A percentile compares a stretch with the other conserved stretches of the same genome.
Evolutionary conservation across 2,797 vertebrate species (phyloP).

Genomic region (Pagetopsis macropterus): DNA sequence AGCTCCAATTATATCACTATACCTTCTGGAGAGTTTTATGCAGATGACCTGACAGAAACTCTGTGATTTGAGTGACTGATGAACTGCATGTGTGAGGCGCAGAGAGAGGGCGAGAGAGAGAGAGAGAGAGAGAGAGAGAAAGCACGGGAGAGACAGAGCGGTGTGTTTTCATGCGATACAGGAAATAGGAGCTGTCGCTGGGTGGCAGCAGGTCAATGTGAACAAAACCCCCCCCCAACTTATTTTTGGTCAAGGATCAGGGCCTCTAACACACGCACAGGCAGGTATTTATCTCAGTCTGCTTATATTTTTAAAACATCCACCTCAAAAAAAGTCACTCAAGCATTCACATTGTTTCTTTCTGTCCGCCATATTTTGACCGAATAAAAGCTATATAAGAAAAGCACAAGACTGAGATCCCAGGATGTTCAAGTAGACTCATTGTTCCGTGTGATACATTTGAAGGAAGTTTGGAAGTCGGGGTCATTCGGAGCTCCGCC

Average conservation of each 20-base stretch:
- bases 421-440: conserved; percentile 14
- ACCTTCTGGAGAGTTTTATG: conserved; percentile 65
- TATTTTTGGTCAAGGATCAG: conserved; percentile 13
- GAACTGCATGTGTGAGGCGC: conserved; percentile 5
- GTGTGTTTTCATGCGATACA: conserved; percentile 14
- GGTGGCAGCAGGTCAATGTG: conserved; percentile 11
- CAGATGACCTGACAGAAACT: conserved; percentile 45
- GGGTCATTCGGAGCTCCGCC: conserved; percentile 57
- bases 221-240: neutral
- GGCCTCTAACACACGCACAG: neutral
- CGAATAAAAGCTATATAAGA: conserved; percentile 13
- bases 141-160: conserved; percentile 6
- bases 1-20: conserved; percentile 60
- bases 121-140: conserved; percentile 13
- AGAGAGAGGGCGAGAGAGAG: conserved; percentile 1
- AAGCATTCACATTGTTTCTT: neutral
- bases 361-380: neutral
- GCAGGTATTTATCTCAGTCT: neutral
- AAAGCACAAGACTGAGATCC: conserved; percentile 41
- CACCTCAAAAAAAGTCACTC: neutral
- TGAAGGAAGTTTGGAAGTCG: conserved; percentile 52
- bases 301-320: neutral
- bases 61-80: conserved; percentile 23
- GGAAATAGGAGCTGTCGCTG: conserved; percentile 14
- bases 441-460: conserved; percentile 48